Percentiles rank a stretch among this genome's conserved stretches.
Evolutionary conservation across 2,113 vertebrate genomes (phyloP).

Genomic region (Euleptes europaea): DNA sequence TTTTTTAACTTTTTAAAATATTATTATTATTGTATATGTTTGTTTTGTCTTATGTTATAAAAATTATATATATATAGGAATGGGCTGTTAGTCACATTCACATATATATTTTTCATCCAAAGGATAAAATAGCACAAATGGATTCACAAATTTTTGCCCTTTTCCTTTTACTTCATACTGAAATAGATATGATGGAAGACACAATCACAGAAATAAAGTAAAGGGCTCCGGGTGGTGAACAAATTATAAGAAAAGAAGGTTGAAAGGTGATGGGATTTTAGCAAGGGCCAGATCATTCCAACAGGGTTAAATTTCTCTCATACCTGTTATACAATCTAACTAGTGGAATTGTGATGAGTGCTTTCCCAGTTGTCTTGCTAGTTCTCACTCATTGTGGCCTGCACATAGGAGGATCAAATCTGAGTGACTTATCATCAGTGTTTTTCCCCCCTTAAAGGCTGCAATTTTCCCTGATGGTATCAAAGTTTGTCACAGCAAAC

Average conservation of each 20-base stretch:
- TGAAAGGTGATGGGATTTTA: accelerated
- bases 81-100: neutral
- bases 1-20: too few species aligned
- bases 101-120: neutral
- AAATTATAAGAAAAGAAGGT: accelerated
- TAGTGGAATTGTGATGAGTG: neutral
- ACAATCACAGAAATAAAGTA: neutral
- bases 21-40: too few species aligned
- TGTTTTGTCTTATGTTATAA: too few species aligned
- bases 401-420: neutral
- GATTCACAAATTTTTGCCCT: too few species aligned
- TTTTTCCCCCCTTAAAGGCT: neutral
- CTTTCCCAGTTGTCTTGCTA: constrained; percentile 7
- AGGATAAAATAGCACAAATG: too few species aligned
- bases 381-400: neutral
- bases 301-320: constrained; percentile 6
- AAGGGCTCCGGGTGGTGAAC: neutral
- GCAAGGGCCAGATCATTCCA: neutral
- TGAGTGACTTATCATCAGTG: neutral
- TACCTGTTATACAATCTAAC: neutral
- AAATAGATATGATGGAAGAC: constrained; percentile 2
- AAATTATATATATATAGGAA: neutral
- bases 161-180: constrained; percentile 1
- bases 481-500: too few species aligned
- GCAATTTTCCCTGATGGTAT: too few species aligned